phyloP scores from a whole-genome alignment of 1,140 invertebrate species.

The Hydropsyche tenuis region DNA sequence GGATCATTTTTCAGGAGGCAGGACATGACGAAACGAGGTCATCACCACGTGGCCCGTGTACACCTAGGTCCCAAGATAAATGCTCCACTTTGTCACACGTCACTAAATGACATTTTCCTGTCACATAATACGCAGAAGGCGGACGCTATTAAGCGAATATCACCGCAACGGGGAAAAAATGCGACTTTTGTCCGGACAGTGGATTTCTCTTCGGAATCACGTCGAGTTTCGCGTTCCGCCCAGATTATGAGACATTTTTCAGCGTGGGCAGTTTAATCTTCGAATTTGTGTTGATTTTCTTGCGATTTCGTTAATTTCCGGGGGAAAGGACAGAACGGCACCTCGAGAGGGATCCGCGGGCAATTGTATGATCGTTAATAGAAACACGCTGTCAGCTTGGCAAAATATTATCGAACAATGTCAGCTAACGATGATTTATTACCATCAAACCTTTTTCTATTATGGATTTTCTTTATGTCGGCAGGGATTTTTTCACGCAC shows the following conservation, averaged over 20 bases:
- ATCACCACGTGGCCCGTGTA: constrained; percentile 8
- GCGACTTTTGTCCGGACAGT: neutral
- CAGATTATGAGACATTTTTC: too few species aligned
- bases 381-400: constrained; percentile 33
- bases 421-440: constrained; percentile 38
- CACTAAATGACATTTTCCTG: constrained; percentile 35
- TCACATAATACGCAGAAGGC: constrained; percentile 27
- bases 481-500: neutral
- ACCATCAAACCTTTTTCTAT: constrained; percentile 31
- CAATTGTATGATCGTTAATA: constrained; percentile 37
- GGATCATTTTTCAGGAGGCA: constrained; percentile 1
- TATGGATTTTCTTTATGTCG: constrained; percentile 33
- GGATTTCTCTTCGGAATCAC: neutral
- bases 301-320: neutral
- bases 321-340: neutral
- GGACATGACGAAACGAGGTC: constrained; percentile 12
- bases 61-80: constrained; percentile 23
- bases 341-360: neutral
- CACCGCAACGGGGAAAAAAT: neutral
- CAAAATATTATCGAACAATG: constrained; percentile 38
- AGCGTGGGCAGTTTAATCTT: too few species aligned
- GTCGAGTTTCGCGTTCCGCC: too few species aligned
- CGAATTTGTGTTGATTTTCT: neutral
- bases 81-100: constrained; percentile 21
- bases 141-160: constrained; percentile 20